phyloP scores from a whole-genome alignment of 2,797 vertebrate genomes.

The Meriones psammophilus region DNA sequence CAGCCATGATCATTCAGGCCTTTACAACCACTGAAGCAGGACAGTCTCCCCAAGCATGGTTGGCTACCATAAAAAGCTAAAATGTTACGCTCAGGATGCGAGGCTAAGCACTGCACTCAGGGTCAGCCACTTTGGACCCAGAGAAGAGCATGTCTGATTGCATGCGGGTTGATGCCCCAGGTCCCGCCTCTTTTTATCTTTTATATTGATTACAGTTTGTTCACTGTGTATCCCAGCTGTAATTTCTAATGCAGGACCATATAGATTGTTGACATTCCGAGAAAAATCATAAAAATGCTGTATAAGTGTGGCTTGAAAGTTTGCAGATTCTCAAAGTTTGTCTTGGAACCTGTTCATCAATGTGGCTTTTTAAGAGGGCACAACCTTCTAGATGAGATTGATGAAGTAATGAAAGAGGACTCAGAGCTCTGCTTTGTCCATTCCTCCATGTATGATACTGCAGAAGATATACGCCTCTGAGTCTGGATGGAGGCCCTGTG shows the following conservation, averaged over 20 bases:
- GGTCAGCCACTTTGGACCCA: too few relatives aligned
- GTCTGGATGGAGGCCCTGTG: background rate
- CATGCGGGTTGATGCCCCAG: too few relatives aligned
- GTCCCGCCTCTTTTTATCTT: too few relatives aligned
- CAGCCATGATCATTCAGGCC: too few relatives aligned
- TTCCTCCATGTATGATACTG: background rate
- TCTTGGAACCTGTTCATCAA: background rate
- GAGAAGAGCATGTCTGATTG: too few relatives aligned
- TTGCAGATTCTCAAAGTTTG: background rate
- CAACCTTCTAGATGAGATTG: background rate
- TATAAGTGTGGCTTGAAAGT: background rate
- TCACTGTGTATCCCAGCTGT: too few relatives aligned
- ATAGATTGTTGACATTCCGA: background rate
- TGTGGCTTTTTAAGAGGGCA: background rate
- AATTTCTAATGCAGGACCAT: constrained; percentile 4
- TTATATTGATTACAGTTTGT: too few relatives aligned
- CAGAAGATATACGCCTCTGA: background rate
- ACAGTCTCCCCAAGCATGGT: too few relatives aligned
- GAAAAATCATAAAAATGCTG: background rate
- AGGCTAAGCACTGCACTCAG: too few relatives aligned
- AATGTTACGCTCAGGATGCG: too few relatives aligned
- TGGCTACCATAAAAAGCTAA: too few relatives aligned
- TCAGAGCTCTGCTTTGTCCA: rapidly evolving
- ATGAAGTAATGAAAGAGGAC: background rate
- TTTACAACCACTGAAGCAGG: too few relatives aligned